A percentile compares a stretch with the other conserved stretches of the same genome.
These are phyloP conservation scores for Thamnaconus septentrionalis DNA, from an alignment of 2,113 vertebrate species.

Conservation along the genomic window DNA sequence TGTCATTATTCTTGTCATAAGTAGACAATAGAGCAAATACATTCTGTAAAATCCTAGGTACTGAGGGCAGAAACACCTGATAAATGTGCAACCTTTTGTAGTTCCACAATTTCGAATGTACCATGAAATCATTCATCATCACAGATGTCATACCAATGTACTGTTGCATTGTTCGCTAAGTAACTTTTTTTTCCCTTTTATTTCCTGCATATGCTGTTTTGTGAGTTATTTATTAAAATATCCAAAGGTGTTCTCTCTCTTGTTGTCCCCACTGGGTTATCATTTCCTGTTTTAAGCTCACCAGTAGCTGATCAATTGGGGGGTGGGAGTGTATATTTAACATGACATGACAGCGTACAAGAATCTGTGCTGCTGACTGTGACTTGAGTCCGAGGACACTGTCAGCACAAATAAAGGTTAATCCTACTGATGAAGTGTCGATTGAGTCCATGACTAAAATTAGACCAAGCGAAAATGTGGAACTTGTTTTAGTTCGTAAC, in stretches of 20 bases:
- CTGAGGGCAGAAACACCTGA: no score
- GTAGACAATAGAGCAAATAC: neutral
- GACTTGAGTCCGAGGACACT: slow-evolving; percentile 16
- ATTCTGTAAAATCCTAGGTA: no score
- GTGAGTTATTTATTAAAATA: slow-evolving; percentile 64
- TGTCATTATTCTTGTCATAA: slow-evolving; percentile 9
- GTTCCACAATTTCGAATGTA: no score
- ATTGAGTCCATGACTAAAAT: no score
- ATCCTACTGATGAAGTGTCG: slow-evolving; percentile 15
- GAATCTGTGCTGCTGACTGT: slow-evolving; percentile 38
- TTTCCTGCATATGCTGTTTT: slow-evolving; percentile 5
- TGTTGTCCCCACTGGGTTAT: neutral
- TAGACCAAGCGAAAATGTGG: neutral
- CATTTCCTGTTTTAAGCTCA: neutral
- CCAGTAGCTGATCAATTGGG: slow-evolving; percentile 9
- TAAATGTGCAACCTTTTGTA: no score
- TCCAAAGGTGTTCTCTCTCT: slow-evolving; percentile 40
- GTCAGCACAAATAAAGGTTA: slow-evolving; percentile 63
- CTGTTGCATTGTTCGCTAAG: neutral
- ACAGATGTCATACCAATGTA: no score
- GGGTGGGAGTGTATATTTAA: slow-evolving; percentile 43
- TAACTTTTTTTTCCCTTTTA: neutral
- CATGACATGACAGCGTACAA: slow-evolving; percentile 32
- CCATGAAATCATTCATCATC: no score
- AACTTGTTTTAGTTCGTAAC: neutral